phyloP scores from a whole-genome alignment of 2,113 vertebrate species.

The Lepisosteus osseus region DNA sequence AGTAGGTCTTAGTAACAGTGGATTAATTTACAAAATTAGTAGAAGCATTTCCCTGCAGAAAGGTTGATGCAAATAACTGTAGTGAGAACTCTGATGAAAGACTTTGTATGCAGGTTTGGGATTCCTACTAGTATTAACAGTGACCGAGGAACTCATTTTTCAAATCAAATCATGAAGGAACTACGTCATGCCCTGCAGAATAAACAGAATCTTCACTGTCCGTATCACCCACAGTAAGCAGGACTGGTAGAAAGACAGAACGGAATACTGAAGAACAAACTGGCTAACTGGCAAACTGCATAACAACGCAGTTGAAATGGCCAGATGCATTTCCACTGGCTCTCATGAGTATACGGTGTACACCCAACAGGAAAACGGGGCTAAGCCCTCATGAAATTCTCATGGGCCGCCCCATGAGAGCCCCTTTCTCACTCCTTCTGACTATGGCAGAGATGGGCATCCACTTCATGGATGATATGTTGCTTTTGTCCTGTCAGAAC shows the following conservation, averaged over 20 bases:
- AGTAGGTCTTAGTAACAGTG: not conserved
- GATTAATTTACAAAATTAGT: too few species aligned
- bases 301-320: not conserved
- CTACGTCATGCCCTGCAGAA: not conserved
- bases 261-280: not conserved
- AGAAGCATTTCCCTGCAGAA: not conserved
- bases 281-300: too few species aligned
- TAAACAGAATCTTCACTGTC: not conserved
- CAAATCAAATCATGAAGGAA: not conserved
- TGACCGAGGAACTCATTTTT: not conserved
- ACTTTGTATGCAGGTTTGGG: not conserved
- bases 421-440: not conserved
- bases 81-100: too few species aligned
- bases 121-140: not conserved
- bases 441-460: constrained; percentile 7
- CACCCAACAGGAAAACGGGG: too few species aligned
- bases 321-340: not conserved
- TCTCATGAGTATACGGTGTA: not conserved
- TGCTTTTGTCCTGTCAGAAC: too few species aligned
- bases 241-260: not conserved
- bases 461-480: not conserved
- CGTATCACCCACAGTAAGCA: not conserved
- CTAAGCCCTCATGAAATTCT: constrained; percentile 3
- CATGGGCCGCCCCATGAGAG: not conserved
- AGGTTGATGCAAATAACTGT: not conserved